Percentiles rank a stretch among this genome's conserved stretches.
phyloP scores from a whole-genome alignment of 1,140 invertebrate genomes.

The Diplogasteroides magnus region DNA sequence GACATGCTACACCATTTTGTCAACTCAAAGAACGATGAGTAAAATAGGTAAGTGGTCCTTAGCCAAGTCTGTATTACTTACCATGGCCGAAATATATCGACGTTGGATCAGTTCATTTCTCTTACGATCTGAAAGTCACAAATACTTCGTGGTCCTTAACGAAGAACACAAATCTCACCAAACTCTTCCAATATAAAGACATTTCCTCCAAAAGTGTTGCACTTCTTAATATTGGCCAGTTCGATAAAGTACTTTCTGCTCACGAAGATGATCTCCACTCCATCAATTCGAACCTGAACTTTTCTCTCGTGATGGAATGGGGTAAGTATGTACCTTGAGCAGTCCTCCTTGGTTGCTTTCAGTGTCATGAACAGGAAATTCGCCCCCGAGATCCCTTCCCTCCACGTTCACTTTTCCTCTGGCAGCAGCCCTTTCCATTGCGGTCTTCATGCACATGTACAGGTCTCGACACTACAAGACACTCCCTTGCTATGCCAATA shows the following conservation, averaged over 20 bases:
- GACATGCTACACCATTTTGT: conserved; percentile 10
- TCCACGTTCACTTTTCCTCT: conserved; percentile 64
- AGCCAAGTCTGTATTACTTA: conserved; percentile 63
- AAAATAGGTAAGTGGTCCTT: conserved; percentile 1
- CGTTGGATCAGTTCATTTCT: conserved; percentile 88
- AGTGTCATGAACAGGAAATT: conserved; percentile 96
- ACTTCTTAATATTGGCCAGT: conserved; percentile 96
- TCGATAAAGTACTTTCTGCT: conserved; percentile 99
- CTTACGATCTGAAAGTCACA: conserved; percentile 80
- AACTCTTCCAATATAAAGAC: conserved; percentile 98
- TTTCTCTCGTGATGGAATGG: background rate
- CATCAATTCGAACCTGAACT: conserved; percentile 26
- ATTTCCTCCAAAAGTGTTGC: conserved; percentile 95
- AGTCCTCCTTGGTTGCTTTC: conserved; percentile 84
- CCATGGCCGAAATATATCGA: conserved; percentile 96
- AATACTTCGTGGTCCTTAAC: conserved; percentile 12
- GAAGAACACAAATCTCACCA: conserved; percentile 67
- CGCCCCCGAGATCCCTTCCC: conserved; percentile 79
- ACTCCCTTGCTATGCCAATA: too few relatives aligned
- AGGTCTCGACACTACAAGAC: conserved; percentile 91
- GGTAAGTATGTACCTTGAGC: conserved; percentile 14
- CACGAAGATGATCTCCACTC: conserved; percentile 70
- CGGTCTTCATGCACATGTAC: conserved; percentile 96
- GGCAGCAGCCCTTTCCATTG: conserved; percentile 90
- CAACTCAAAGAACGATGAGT: background rate